Evolutionary conservation across 1,140 invertebrate species (phyloP), one percentile per base, ranked within the genome.

Genomic region (Drosophila athabasca): DNA sequence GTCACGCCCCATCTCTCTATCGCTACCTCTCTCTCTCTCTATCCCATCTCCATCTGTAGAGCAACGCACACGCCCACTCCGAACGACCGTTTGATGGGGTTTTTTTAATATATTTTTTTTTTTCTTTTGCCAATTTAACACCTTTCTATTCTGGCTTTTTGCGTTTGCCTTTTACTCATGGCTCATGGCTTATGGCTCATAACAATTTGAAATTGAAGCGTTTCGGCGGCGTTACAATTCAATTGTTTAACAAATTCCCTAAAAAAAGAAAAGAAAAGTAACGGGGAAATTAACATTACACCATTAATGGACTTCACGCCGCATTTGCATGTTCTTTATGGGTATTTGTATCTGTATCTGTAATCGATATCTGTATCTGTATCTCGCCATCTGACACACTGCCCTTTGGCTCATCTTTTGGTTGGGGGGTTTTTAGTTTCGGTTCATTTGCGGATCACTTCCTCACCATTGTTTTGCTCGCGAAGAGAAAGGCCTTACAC

Each of bases 261-360:
- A 41, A 26, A 35, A n/a, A 29, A 31, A 45, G 2, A 66, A 22
- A 55, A 43, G 62, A 49, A 48, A 41, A 13, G n/a, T n/a, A n/a
- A n/a, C n/a, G 51, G 72, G 35, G 60, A 82, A 87, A 82, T 88
- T 88, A 88, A 66, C 59, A 19, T 76, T 62, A 69, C 78, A 80
- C 52, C 69, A 78, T 71, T 88, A 87, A 87, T 87, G 78, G 64
- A 11, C 35, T 85, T 87, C 82, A 87, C 83, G 82, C 71, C 71
- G 53, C 60, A 74, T 55, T 53, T 41, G 22, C n/a, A 24, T 19
- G 15, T 39, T 19, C 24, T 15, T 1, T 13, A 1, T 72, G 31
- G 17, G 24, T 68, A 69, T 49, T 51, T 31, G 7, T 31, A 17
- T 3, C 8, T 15, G n/a, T 62, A 78, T 76, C 73, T 55, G 52